phyloP scores from a whole-genome alignment of 1,140 invertebrate species.

The Euwallacea similis region DNA sequence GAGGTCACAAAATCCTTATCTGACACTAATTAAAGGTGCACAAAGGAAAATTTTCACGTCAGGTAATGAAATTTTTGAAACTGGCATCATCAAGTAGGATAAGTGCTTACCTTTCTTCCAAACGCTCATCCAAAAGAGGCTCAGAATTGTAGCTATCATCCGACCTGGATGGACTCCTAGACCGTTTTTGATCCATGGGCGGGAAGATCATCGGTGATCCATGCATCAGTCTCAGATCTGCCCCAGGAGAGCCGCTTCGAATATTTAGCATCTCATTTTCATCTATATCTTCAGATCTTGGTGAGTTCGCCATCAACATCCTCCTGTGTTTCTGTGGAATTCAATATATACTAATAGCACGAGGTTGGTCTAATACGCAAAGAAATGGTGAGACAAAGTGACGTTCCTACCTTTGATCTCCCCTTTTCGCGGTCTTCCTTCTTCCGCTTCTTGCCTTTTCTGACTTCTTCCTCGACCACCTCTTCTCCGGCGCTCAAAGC shows the following conservation, averaged over 20 bases:
- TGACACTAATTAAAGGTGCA: too few relatives aligned
- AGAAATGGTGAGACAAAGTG: too few relatives aligned
- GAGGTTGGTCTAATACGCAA: too few relatives aligned
- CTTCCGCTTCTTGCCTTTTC: constrained; percentile 45
- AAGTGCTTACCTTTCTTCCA: constrained; percentile 14
- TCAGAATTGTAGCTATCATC: constrained; percentile 48
- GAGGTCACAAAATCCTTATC: too few relatives aligned
- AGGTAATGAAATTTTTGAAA: neutral
- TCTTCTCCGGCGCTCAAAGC: constrained; percentile 43
- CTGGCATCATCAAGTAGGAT: neutral
- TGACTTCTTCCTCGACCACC: constrained; percentile 52
- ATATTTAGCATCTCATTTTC: constrained; percentile 80
- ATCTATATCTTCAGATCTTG: constrained; percentile 63
- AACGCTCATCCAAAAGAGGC: neutral
- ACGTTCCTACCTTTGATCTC: neutral
- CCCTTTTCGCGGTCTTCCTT: constrained; percentile 31
- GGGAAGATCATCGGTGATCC: neutral
- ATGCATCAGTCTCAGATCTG: constrained; percentile 14
- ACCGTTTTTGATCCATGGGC: constrained; percentile 14
- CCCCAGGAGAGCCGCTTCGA: constrained; percentile 66
- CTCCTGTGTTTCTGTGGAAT: constrained; percentile 49
- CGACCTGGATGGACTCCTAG: constrained; percentile 31
- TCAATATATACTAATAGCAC: too few relatives aligned
- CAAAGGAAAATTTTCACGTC: too few relatives aligned
- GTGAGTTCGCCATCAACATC: constrained; percentile 45